phyloP scores from a whole-genome alignment of 2,113 vertebrate genomes.

The Collichthys lucidus region DNA sequence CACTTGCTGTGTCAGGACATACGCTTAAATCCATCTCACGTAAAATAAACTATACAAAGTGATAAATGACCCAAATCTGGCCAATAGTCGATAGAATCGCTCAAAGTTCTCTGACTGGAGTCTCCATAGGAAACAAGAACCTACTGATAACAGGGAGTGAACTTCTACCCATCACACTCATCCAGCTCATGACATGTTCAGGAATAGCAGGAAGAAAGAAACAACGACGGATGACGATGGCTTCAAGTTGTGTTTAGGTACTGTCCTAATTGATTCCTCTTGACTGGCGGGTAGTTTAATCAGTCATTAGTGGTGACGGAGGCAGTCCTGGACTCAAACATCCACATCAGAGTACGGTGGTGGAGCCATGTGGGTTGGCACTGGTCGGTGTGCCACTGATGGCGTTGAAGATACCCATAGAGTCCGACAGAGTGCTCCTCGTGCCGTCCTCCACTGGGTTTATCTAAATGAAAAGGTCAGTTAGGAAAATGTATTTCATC shows the following conservation, averaged over 20 bases:
- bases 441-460: slow-evolving; percentile 85
- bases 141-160: slow-evolving; percentile 1
- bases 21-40: not conserved
- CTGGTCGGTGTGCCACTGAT: slow-evolving; percentile 94
- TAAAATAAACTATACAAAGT: slow-evolving; percentile 27
- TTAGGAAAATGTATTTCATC: not conserved
- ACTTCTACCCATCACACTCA: not conserved
- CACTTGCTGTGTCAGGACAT: slow-evolving; percentile 5
- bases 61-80: slow-evolving; percentile 10
- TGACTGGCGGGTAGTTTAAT: not conserved
- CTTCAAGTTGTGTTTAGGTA: not conserved
- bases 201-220: not conserved
- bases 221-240: not conserved
- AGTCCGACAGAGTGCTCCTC: slow-evolving; percentile 90
- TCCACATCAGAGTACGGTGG: slow-evolving; percentile 85
- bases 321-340: not conserved
- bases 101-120: slow-evolving; percentile 12
- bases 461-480: slow-evolving; percentile 83
- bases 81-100: not conserved
- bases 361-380: slow-evolving; percentile 89
- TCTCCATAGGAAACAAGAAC: slow-evolving; percentile 78
- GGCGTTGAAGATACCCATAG: slow-evolving; percentile 95
- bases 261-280: not conserved
- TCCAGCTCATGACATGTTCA: slow-evolving; percentile 17
- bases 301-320: not conserved